These are phyloP conservation scores for Conger conger DNA, from an alignment of 2,113 vertebrate genomes.

Conservation along the genomic window DNA sequence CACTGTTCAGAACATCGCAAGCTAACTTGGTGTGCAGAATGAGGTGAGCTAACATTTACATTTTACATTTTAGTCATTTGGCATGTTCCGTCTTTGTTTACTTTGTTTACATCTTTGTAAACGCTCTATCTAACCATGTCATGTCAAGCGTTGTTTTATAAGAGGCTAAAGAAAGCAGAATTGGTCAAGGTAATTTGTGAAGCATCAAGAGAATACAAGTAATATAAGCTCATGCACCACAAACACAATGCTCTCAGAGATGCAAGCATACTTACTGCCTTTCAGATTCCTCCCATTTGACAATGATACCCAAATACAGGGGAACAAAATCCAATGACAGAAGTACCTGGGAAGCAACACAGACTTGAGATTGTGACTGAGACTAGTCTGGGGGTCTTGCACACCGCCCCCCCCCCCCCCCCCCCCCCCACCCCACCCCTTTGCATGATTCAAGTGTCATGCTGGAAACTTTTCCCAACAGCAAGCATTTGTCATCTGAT, in stretches of 20 bases:
- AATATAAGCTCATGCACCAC: background rate
- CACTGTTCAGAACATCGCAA: too few relatives aligned
- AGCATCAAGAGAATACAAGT: background rate
- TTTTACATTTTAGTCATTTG: background rate
- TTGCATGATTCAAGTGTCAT: slow-evolving; percentile 23
- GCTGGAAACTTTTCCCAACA: slow-evolving; percentile 56
- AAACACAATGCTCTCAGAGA: background rate
- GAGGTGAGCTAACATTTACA: background rate
- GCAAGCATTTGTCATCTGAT: slow-evolving; percentile 56
- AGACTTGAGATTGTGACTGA: background rate
- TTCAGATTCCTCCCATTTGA: background rate
- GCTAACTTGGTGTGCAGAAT: too few relatives aligned
- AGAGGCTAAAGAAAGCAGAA: background rate
- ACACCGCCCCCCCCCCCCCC: background rate
- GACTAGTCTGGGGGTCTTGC: background rate
- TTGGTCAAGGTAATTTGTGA: background rate
- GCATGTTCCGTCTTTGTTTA: background rate
- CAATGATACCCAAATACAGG: background rate
- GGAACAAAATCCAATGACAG: background rate
- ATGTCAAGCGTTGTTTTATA: background rate
- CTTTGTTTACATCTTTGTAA: too few relatives aligned
- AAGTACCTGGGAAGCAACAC: too few relatives aligned
- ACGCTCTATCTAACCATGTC: too few relatives aligned
- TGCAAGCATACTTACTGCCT: background rate
- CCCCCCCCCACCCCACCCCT: background rate